phyloP scores from a whole-genome alignment of 2,797 vertebrate species.

The Aplochiton taeniatus region DNA sequence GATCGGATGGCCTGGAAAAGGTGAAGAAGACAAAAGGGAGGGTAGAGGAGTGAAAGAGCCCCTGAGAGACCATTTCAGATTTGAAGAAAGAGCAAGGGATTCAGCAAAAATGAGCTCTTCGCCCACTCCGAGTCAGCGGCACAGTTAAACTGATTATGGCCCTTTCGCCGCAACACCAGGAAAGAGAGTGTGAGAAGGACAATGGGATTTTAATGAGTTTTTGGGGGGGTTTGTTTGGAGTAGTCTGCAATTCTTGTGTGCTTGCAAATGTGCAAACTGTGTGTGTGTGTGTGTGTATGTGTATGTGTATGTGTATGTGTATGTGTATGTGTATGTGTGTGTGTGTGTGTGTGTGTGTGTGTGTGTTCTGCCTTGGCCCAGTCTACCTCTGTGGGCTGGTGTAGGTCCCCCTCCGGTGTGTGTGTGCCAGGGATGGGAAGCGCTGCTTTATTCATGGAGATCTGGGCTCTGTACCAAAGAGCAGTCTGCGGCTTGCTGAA shows the following conservation, averaged over 20 bases:
- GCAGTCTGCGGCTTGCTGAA: slow-evolving; percentile 29
- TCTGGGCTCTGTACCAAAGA: slow-evolving; percentile 27
- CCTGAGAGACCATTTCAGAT: background rate
- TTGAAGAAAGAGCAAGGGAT: background rate
- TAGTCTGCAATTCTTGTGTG: slow-evolving; percentile 23
- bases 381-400: slow-evolving; percentile 29
- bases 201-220: slow-evolving; percentile 30
- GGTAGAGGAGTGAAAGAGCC: background rate
- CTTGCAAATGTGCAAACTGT: slow-evolving; percentile 22
- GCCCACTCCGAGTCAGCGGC: background rate
- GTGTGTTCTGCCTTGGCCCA: slow-evolving; percentile 8
- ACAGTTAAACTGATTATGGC: slow-evolving; percentile 19
- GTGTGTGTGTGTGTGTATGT: slow-evolving; percentile 8
- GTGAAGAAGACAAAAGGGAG: slow-evolving; percentile 4
- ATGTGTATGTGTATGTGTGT: slow-evolving; percentile 13
- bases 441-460: slow-evolving; percentile 63
- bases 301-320: slow-evolving; percentile 7
- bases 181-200: slow-evolving; percentile 1
- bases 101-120: background rate
- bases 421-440: slow-evolving; percentile 36
- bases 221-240: slow-evolving; percentile 15
- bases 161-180: background rate
- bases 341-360: slow-evolving; percentile 6
- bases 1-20: slow-evolving; percentile 26
- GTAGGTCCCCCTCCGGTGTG: slow-evolving; percentile 35